phyloP scores from a whole-genome alignment of 2,797 vertebrate genomes.

The Hafferia zeledoni region DNA sequence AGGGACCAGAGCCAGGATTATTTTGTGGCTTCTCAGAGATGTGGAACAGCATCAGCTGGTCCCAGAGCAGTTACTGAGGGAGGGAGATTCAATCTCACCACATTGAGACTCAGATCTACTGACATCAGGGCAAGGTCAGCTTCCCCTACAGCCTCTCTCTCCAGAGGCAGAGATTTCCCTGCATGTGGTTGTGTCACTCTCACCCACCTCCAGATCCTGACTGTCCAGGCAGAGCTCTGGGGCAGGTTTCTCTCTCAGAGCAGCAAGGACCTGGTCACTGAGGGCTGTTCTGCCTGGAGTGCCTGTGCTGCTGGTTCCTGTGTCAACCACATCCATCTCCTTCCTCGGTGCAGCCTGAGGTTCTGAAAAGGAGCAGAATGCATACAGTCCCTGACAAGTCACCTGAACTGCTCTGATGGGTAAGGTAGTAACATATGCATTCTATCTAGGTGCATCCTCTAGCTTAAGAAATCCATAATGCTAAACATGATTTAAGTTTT shows the following conservation, averaged over 20 bases:
- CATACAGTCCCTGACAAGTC: background rate
- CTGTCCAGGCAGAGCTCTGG: conserved; percentile 91
- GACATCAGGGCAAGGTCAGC: background rate
- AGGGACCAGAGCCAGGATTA: background rate
- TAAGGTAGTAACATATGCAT: background rate
- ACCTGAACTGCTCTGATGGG: background rate
- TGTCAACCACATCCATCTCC: conserved; percentile 78
- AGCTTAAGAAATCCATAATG: background rate
- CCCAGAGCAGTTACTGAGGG: background rate
- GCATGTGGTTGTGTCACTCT: background rate
- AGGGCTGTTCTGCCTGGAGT: conserved; percentile 36
- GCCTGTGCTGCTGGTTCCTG: background rate
- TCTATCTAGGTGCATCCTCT: background rate
- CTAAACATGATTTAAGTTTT: background rate
- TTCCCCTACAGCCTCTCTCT: background rate
- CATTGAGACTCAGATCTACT: background rate
- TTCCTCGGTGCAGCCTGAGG: background rate
- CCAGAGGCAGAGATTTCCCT: background rate
- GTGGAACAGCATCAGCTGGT: background rate
- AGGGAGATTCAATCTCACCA: background rate
- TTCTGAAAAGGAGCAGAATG: conserved; percentile 43
- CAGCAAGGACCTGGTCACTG: conserved; percentile 72
- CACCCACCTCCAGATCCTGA: conserved; percentile 88
- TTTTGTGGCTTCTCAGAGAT: background rate
- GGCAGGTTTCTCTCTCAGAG: conserved; percentile 84